Conservation (phyloP, 2,888 invertebrate species). For the Ormyrus labotus region DNA sequence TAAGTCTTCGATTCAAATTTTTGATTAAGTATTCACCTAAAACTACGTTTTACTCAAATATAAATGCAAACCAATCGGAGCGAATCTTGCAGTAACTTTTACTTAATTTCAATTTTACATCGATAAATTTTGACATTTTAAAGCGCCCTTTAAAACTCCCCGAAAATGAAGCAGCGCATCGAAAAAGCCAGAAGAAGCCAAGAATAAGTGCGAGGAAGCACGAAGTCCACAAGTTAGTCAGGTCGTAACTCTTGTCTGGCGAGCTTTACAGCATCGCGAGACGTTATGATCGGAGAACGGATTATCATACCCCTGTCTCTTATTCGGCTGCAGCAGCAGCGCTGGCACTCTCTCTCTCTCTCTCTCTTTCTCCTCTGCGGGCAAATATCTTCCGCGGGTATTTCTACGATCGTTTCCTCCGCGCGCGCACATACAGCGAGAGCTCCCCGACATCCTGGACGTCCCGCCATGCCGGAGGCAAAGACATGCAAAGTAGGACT, state of each 20-base stretch:
- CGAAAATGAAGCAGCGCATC: too few relatives aligned
- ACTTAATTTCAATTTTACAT: too few relatives aligned
- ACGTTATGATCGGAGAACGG: conserved; percentile 74
- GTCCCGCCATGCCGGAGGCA: conserved; percentile 10
- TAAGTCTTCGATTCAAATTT: too few relatives aligned
- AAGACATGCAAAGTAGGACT: conserved; percentile 58
- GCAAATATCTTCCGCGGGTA: conserved; percentile 48
- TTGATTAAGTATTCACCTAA: too few relatives aligned
- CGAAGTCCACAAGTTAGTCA: conserved; percentile 61
- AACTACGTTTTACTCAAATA: too few relatives aligned
- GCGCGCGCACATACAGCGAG: not conserved
- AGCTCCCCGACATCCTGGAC: conserved; percentile 25
- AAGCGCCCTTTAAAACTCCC: too few relatives aligned
- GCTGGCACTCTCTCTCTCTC: conserved; percentile 45
- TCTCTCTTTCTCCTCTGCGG: conserved; percentile 12
- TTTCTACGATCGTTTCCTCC: conserved; percentile 42
- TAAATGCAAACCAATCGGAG: too few relatives aligned
- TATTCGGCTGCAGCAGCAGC: conserved; percentile 41
- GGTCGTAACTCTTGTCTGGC: conserved; percentile 75
- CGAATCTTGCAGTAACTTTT: too few relatives aligned
- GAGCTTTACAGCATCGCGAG: conserved; percentile 71
- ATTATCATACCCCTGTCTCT: conserved; percentile 67
- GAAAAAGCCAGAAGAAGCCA: conserved; percentile 48
- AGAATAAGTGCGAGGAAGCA: conserved; percentile 46
- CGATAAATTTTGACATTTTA: too few relatives aligned